Base-by-base conservation (phyloP, 2,888 invertebrate genomes). In the Meteorus cinctellus region DNA sequence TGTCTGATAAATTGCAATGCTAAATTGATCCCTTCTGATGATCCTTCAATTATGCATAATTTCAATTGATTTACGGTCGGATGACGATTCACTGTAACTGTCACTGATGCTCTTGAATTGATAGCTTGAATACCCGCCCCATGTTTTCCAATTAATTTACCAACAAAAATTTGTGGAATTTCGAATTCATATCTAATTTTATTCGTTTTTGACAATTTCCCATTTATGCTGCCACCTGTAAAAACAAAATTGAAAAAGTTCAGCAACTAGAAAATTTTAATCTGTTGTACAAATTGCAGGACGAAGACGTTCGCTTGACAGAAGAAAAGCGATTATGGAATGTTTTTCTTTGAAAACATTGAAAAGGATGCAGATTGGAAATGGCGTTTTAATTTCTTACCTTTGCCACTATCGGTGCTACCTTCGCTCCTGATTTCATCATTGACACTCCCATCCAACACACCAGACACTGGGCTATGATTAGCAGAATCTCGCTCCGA, bases 11-110 rank as follows among this genome's bases (percentile, higher is more conserved):
- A 92, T 83, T 93, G 93, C 89, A 98, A 90, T 48, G 98, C 97
- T 81, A 93, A 92, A 82, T 95, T 94, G 81, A 98, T 95, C 87
- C 96, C 95, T 82, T 90, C 91, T 83, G 94, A 93, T 66, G 94
- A 92, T 93, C 96, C 96, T 92, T 96, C 95, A 84, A 97, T 92
- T 82, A 94, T 93, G 91, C 97, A 97, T 82, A 97, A 92, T 90
- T 96, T 97, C 84, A 94, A 91, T 85, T 95, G 94, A 14, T 92
- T 91, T 77, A 93, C 93, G 81, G 92, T 93, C 16, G 95, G 95
- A 91, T 96, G 95, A 86, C 94, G 92, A 86, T 94, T 94, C n/a
- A 98, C 93, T 81, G 93, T 91, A 69, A 98, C 94, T 85, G 92
- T 94, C 27, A 97, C 96, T 81, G 94, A 93, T 1, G 96, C 95